Base-by-base conservation (phyloP, 35 echinoderm and acorn worm species). In the Amphiura filiformis region DNA sequence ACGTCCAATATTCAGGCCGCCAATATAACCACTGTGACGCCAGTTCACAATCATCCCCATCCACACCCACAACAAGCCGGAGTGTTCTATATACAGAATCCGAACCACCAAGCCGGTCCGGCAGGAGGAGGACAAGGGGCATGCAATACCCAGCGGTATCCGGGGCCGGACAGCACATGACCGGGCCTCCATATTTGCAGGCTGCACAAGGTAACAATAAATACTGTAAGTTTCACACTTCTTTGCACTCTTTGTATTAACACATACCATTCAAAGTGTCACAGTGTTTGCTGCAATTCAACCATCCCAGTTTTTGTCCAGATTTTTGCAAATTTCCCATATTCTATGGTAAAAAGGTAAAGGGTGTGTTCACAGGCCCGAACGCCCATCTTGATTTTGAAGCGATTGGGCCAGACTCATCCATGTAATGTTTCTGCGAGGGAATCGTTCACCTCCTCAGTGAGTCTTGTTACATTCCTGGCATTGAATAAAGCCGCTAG, bases 1-100 rank as follows among this genome's bases (percentile, higher is more conserved):
- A 32, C 78, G 34, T n/a, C 78, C 31, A 39, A 77, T 33, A 64
- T 76, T n/a, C 42, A 39, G 38, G 87, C 79, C 37, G 34, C 87
- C 30, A 90, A 90, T 61, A 90, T 90, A 49, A 90, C 88, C 88
- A 90, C 31, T 38, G 88, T 90, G 81, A 90, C 88, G 35, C 88
- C 64, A 28, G 65, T 90, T 38, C 88, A 90, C 38, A 39, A 38
- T 9, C 11, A 82, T 22, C 88, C 88, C 0, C 88, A 90, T 65
- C 88, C 88, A 1, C 88, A 90, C 39, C 88, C 88, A 13, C 82
- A 82, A 80, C 88, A 65, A 47, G 88, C 81, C 0, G 52, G 52
- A 31, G 38, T 40, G 41, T 49, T 47, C 39, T 47, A 49, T 13
- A 15, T 83, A 42, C 81, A 39, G 12, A 34, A 80, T 18, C 78